Conservation (phyloP, 2,888 invertebrate species). For the Temnothorax unifasciatus region DNA sequence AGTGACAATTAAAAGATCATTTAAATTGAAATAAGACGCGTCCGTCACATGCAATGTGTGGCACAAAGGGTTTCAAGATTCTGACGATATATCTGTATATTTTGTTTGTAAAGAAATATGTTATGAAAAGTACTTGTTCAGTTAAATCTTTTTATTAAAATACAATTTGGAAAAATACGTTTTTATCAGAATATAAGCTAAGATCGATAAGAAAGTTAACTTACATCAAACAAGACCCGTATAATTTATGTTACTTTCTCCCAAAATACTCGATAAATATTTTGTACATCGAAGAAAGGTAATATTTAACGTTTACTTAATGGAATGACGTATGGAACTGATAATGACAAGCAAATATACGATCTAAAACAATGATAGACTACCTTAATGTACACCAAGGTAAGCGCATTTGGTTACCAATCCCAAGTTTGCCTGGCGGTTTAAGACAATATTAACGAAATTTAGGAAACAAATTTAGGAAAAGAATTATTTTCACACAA, state of each 20-base stretch:
- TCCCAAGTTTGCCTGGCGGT: neutral
- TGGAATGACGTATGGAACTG: constrained; percentile 55
- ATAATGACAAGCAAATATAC: constrained; percentile 68
- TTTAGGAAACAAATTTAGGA: constrained; percentile 10
- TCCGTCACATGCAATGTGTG: constrained; percentile 36
- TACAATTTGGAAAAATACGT: neutral
- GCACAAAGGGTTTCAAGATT: constrained; percentile 70
- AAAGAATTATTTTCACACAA: constrained; percentile 1
- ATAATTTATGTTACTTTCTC: neutral
- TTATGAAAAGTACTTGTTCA: constrained; percentile 49
- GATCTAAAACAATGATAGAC: constrained; percentile 61
- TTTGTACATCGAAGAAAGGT: constrained; percentile 17
- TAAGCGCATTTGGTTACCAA: constrained; percentile 68
- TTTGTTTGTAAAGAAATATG: constrained; percentile 57
- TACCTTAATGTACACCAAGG: constrained; percentile 60
- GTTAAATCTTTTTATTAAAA: constrained; percentile 16
- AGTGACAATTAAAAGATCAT: constrained; percentile 12
- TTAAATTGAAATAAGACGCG: constrained; percentile 31
- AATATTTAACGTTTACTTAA: neutral
- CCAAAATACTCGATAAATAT: neutral
- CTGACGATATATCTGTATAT: constrained; percentile 60
- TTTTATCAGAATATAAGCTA: constrained; percentile 26
- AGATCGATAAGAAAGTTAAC: constrained; percentile 52
- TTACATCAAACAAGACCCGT: neutral
- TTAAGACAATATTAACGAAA: constrained; percentile 10